phyloP scores from a whole-genome alignment of 2,888 invertebrate genomes.

The Mythimna lalbum region DNA sequence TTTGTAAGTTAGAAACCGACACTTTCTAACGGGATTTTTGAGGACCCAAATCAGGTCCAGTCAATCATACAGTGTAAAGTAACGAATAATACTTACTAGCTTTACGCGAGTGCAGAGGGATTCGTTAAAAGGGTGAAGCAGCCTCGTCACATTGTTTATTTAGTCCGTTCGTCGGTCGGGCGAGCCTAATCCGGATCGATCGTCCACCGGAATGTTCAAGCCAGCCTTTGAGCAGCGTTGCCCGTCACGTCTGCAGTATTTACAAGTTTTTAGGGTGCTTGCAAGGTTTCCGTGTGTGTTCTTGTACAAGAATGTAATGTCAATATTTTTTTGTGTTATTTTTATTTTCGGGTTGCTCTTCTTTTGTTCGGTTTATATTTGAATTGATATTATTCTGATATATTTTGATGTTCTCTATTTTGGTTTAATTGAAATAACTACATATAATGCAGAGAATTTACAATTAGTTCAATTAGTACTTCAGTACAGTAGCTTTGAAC shows the following conservation, averaged over 20 bases:
- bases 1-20: constrained; percentile 14
- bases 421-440: not conserved
- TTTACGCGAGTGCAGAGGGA: constrained; percentile 79
- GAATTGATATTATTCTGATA: not conserved
- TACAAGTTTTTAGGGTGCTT: constrained; percentile 73
- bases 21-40: constrained; percentile 12
- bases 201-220: constrained; percentile 75
- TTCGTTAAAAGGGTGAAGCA: constrained; percentile 88
- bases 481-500: not conserved
- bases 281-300: constrained; percentile 67
- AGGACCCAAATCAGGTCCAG: constrained; percentile 44
- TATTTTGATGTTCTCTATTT: constrained; percentile 7
- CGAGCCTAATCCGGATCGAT: constrained; percentile 86
- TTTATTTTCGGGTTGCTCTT: constrained; percentile 14
- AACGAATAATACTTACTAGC: constrained; percentile 79
- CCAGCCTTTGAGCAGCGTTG: constrained; percentile 67
- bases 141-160: constrained; percentile 89
- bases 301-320: constrained; percentile 59
- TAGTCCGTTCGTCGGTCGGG: constrained; percentile 82
- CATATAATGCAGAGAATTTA: not conserved
- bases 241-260: constrained; percentile 73
- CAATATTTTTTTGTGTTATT: constrained; percentile 55
- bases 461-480: not conserved
- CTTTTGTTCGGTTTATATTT: not conserved
- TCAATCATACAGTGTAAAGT: constrained; percentile 70